These are phyloP conservation scores for Amiota mariae DNA, from an alignment of 2,888 invertebrate species.

Conservation along the genomic window DNA sequence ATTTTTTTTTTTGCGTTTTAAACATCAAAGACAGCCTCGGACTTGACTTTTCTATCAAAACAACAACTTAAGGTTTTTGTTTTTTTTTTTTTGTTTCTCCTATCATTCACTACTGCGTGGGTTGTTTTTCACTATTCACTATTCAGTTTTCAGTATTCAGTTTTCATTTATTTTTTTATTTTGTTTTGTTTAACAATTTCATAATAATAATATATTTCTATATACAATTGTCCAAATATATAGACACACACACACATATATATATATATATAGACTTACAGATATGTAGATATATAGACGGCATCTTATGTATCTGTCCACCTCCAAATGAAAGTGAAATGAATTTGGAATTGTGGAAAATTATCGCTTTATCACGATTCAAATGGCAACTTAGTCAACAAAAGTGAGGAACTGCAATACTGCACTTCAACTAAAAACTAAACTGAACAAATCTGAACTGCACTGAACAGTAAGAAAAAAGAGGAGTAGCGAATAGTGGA, in stretches of 20 bases:
- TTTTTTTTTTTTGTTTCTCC: neutral
- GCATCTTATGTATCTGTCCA: neutral
- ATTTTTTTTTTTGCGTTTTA: conserved; percentile 5
- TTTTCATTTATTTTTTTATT: too few species aligned
- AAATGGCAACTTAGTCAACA: neutral
- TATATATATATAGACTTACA: too few species aligned
- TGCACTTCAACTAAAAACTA: neutral
- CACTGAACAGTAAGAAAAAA: too few species aligned
- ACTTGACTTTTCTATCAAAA: conserved; percentile 15
- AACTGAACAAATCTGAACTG: too few species aligned
- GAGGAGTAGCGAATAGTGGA: too few species aligned
- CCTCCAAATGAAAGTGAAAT: conserved; percentile 46
- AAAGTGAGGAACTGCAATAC: neutral
- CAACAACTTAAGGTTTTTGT: neutral
- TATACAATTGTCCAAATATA: conserved; percentile 17
- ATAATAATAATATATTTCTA: conserved; percentile 20
- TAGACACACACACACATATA: too few species aligned
- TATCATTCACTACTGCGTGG: conserved; percentile 5
- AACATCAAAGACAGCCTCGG: conserved; percentile 8
- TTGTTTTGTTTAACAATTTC: conserved; percentile 7
- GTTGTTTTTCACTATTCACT: neutral
- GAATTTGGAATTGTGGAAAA: conserved; percentile 42
- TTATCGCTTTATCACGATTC: conserved; percentile 51
- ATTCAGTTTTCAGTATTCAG: neutral
- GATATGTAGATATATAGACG: too few species aligned